phyloP scores from a whole-genome alignment of 2,797 vertebrate species.

The Pantherophis vulpinus region DNA sequence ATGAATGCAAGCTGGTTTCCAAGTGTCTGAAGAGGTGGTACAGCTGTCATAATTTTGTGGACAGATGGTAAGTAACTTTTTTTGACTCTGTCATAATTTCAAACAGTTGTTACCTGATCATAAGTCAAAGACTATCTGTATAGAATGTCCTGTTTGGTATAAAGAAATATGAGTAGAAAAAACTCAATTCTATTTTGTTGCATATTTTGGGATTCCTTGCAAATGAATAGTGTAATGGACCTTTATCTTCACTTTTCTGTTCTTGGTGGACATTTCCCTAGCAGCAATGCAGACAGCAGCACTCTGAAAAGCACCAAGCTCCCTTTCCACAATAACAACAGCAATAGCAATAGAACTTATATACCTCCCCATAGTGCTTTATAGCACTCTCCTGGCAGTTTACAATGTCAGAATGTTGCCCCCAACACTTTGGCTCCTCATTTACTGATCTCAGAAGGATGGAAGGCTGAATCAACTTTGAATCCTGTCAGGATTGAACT shows the following conservation, averaged over 20 bases:
- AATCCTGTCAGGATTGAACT: background rate
- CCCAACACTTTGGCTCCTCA: background rate
- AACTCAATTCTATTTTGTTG: background rate
- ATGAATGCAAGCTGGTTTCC: background rate
- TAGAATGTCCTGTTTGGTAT: background rate
- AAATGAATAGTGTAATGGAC: background rate
- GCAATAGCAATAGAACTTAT: background rate
- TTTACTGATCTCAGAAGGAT: background rate
- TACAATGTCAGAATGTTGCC: background rate
- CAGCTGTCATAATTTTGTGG: background rate
- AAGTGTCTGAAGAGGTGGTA: background rate
- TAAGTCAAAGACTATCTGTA: background rate
- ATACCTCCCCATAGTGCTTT: background rate
- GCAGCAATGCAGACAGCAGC: background rate
- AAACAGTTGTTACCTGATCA: background rate
- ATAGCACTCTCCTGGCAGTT: background rate
- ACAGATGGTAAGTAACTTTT: background rate
- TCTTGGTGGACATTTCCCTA: background rate
- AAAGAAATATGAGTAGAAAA: background rate
- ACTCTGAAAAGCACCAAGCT: background rate
- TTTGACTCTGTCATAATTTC: background rate
- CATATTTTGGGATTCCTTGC: background rate
- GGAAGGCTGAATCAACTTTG: background rate
- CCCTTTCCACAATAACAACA: background rate
- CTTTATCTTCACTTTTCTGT: background rate